phyloP scores from a whole-genome alignment of 2,888 invertebrate genomes.

The Eupithecia dodoneata region DNA sequence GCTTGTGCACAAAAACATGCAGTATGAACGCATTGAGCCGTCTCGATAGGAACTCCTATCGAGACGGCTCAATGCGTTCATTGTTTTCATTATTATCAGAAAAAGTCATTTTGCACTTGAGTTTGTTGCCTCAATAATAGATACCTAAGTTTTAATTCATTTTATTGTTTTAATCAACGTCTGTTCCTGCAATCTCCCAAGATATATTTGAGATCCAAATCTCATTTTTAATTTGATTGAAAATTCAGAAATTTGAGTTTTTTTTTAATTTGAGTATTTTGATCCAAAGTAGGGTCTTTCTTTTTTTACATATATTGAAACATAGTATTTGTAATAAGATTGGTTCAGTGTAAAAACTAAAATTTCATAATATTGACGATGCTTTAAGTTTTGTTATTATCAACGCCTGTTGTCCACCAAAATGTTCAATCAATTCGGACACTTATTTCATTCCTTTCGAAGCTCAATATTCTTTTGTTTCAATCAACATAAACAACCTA shows the following conservation, averaged over 20 bases:
- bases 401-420: not conserved
- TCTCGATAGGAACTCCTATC: no score
- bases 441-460: not conserved
- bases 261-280: no score
- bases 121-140: not conserved
- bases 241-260: not conserved
- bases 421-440: not conserved
- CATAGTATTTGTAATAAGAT: not conserved
- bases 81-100: not conserved
- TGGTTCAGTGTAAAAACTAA: not conserved
- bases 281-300: no score
- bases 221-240: not conserved
- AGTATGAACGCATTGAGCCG: no score
- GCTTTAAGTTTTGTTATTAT: no score
- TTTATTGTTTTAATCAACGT: not conserved
- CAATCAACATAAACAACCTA: not conserved
- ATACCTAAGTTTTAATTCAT: not conserved
- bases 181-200: no score
- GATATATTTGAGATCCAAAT: no score
- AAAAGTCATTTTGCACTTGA: not conserved
- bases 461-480: not conserved
- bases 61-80: not conserved
- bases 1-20: slow-evolving; percentile 7
- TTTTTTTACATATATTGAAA: not conserved
- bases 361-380: not conserved